phyloP scores from a whole-genome alignment of 2,113 vertebrate genomes.

The Fulica atra region DNA sequence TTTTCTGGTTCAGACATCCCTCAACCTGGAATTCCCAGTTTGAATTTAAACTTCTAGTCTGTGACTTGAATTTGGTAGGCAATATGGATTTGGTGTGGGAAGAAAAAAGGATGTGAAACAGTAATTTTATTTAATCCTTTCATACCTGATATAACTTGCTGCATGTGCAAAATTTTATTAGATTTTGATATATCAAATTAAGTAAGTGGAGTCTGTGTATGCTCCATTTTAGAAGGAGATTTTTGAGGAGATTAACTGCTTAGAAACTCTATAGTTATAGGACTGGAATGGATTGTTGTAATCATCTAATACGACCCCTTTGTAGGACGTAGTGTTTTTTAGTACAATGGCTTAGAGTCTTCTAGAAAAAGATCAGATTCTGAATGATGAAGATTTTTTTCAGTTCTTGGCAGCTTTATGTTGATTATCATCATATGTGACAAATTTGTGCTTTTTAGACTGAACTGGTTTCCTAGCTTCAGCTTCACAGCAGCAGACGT shows the following conservation, averaged over 20 bases:
- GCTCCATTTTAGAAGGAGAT: neutral
- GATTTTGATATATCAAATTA: conserved; percentile 9
- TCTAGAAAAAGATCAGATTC: neutral
- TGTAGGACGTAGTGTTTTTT: neutral
- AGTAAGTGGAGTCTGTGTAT: neutral
- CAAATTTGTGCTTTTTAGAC: neutral
- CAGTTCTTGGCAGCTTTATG: neutral
- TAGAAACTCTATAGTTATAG: neutral
- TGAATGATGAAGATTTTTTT: neutral
- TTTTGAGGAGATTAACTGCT: conserved; percentile 31
- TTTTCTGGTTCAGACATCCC: neutral
- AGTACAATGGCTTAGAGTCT: neutral
- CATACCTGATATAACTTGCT: neutral
- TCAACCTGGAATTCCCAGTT: neutral
- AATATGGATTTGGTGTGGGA: neutral
- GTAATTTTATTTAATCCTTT: neutral
- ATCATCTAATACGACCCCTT: neutral
- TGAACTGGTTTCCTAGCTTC: neutral
- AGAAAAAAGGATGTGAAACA: neutral
- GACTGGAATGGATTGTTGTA: neutral
- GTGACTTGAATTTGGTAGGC: neutral
- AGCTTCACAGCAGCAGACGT: neutral
- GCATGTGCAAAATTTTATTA: conserved; percentile 21
- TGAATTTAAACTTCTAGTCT: neutral
- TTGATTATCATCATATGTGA: neutral